Percentiles rank a stretch among this genome's conserved stretches.
These are phyloP conservation scores for Pogonomyrmex barbatus DNA, from an alignment of 1,140 invertebrate genomes.

Conservation along the genomic window DNA sequence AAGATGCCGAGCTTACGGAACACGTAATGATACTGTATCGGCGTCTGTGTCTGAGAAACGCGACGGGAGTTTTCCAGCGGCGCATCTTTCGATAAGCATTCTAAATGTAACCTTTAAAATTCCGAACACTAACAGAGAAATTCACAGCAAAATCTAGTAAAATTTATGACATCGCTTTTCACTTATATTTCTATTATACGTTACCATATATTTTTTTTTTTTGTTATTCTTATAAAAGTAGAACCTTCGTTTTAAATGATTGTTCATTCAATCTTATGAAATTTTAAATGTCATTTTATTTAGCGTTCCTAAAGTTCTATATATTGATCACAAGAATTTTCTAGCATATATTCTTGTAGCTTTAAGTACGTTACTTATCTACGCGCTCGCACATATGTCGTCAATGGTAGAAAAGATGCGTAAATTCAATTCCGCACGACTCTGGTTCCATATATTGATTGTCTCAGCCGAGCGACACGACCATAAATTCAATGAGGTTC, in stretches of 20 bases:
- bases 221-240: neutral
- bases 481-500: slow-evolving; percentile 61
- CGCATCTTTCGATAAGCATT: neutral
- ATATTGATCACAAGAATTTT: neutral
- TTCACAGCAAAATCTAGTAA: neutral
- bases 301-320: neutral
- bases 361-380: slow-evolving; percentile 16
- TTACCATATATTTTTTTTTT: neutral
- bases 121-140: neutral
- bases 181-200: slow-evolving; percentile 1
- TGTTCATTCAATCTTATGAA: neutral
- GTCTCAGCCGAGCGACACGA: slow-evolving; percentile 54
- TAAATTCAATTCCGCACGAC: slow-evolving; percentile 56
- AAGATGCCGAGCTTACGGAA: slow-evolving; percentile 26
- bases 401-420: slow-evolving; percentile 28
- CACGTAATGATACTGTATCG: slow-evolving; percentile 26
- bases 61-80: slow-evolving; percentile 1
- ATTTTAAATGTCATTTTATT: neutral
- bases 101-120: slow-evolving; percentile 12
- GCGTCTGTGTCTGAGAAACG: neutral
- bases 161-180: slow-evolving; percentile 7
- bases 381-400: slow-evolving; percentile 28
- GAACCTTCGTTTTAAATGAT: neutral
- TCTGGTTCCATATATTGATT: slow-evolving; percentile 52
- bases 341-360: neutral